Evolutionary conservation across 2,888 invertebrate genomes (phyloP), one percentile per base, ranked within the genome.

Genomic region (Troglohyphantes excavatus): DNA sequence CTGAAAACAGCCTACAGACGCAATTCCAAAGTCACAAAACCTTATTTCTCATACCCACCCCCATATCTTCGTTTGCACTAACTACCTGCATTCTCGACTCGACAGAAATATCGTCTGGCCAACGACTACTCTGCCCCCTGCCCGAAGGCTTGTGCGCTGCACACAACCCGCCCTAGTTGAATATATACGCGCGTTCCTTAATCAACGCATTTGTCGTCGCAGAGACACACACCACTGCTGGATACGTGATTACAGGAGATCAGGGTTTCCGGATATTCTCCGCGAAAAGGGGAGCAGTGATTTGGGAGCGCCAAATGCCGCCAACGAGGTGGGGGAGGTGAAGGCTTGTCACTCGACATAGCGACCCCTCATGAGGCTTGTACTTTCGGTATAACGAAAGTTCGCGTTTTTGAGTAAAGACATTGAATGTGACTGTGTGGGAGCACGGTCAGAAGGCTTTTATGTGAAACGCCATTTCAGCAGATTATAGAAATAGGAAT

Each of bases 121-220:
- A 5, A 1, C 0, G 53, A 2, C 13, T 53, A 39, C 7, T 39
- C 39, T 7, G 39, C 39, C 39, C 39, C 39, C 5, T 53, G n/a
- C 53, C 53, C 17, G 3, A 33, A n/a, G 53, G 53, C 13, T 17
- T n/a, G n/a, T 53, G 17, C 5, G 53, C 39, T 13, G 9, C 39
- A 39, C 39, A 39, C 13, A 53, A 53, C 53, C 5, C 17, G 53
- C 17, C 53, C 13, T n/a, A 39, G 2, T 39, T n/a, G n/a, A 39
- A 39, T 13, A 7, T 53, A 53, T 53, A 53, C 17, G 53, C 53
- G 53, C 53, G 13, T 53, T 5, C 13, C 53, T n/a, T 53, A 53
- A 53, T 53, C 53, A 53, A 53, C 2, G 53, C 53, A 53, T 53
- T 53, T 53, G 53, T 53, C n/a, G 53, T 53, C n/a, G 53, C 53